Evolutionary conservation across 2,888 invertebrate species (phyloP).

Genomic region (Aleiodes alternator): DNA sequence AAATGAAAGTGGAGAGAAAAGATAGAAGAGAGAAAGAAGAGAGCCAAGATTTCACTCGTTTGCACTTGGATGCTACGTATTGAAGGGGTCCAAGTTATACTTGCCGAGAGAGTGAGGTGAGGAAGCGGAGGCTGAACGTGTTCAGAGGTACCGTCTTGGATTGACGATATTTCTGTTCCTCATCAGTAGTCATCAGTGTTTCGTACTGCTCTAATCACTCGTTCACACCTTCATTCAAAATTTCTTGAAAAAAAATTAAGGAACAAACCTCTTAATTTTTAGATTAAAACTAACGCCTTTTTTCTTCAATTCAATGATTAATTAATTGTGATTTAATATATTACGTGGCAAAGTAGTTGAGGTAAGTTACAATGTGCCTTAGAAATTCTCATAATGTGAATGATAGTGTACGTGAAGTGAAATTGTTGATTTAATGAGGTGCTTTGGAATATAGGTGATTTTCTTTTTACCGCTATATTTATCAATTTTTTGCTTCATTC

Average conservation of each 20-base stretch:
- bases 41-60: slow-evolving; percentile 45
- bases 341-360: slow-evolving; percentile 12
- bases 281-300: background rate
- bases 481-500: too few relatives aligned
- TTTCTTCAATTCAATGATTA: background rate
- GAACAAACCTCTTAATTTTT: background rate
- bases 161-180: slow-evolving; percentile 69
- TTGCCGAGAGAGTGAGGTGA: slow-evolving; percentile 33
- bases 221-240: slow-evolving; percentile 41
- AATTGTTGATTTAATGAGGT: slow-evolving; percentile 26
- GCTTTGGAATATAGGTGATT: slow-evolving; percentile 10
- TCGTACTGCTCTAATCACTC: slow-evolving; percentile 62
- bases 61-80: slow-evolving; percentile 22
- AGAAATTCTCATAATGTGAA: background rate
- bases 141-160: slow-evolving; percentile 58
- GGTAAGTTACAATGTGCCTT: slow-evolving; percentile 29
- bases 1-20: slow-evolving; percentile 56
- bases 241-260: too few relatives aligned
- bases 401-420: slow-evolving; percentile 11
- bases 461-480: background rate
- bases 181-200: slow-evolving; percentile 72
- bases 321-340: slow-evolving; percentile 20
- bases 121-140: slow-evolving; percentile 44
- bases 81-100: slow-evolving; percentile 25
- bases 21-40: slow-evolving; percentile 50